These are phyloP conservation scores for Brachyistius frenatus DNA, from an alignment of 2,113 vertebrate genomes.

Conservation along the genomic window DNA sequence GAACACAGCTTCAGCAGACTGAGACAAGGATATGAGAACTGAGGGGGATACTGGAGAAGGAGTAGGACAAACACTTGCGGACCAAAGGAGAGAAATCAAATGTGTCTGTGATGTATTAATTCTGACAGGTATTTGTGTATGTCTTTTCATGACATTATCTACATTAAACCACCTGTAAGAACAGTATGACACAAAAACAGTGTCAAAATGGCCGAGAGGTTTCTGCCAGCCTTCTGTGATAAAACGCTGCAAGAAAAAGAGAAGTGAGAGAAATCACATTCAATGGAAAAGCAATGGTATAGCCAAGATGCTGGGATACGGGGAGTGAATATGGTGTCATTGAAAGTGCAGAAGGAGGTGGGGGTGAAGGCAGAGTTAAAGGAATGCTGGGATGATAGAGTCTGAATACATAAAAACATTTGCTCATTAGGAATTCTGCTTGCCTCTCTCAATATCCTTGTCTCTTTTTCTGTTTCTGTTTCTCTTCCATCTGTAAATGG, in stretches of 20 bases:
- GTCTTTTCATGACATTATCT: no score
- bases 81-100: no score
- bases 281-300: slow-evolving; percentile 36
- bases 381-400: slow-evolving; percentile 54
- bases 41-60: slow-evolving; percentile 13
- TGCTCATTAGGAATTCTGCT: slow-evolving; percentile 43
- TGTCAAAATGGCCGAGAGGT: no score
- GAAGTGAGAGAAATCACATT: slow-evolving; percentile 19
- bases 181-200: no score
- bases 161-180: no score
- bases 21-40: neutral
- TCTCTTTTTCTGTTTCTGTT: neutral
- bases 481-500: slow-evolving; percentile 1
- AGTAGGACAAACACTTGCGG: neutral
- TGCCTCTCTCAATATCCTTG: neutral
- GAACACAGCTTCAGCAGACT: slow-evolving; percentile 28
- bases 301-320: slow-evolving; percentile 23
- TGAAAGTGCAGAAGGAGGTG: slow-evolving; percentile 53
- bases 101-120: no score
- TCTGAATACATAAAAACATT: slow-evolving; percentile 36
- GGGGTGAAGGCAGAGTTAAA: slow-evolving; percentile 42
- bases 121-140: no score
- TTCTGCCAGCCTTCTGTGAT: no score
- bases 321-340: slow-evolving; percentile 54
- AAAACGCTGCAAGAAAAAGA: neutral